Evolutionary conservation across 2,113 vertebrate genomes (phyloP), one percentile per base, ranked within the genome.

Genomic region (Ameiurus melas): DNA sequence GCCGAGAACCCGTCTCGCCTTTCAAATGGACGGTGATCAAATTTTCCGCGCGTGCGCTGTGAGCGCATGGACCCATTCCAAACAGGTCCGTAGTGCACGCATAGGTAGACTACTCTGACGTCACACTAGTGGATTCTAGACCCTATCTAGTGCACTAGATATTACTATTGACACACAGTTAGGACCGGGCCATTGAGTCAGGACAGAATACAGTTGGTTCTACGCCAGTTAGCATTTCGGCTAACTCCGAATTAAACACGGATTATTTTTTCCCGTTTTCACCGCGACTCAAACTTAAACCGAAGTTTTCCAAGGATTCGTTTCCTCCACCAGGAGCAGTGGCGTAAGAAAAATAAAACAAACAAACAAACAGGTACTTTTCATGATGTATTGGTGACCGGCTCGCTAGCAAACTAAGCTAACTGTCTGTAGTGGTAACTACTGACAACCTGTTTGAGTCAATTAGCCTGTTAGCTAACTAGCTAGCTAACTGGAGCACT

Each of bases 391-490:
- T 20, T 20, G 3, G 0, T 22, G 2, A 57, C 16, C 51, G 39
- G 51, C 84, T 47, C 68, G 85, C 43, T 51, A 80, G 25, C 36
- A 33, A 51, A 64, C 75, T 53, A 80, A 64, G 85, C 71, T 78
- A 86, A 33, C 85, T 79, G 62, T 51, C 83, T 84, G 5, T 2
- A 33, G 5, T 12, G 68, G 62, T 85, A 85, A 85, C 84, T 85
- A 85, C 33, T 68, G 66, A 58, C 84, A 85, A 85, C 84, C 84
- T 85, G 84, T 73, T 66, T 66, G 82, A 66, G 39, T 51, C n/a
- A 33, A 53, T 81, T 33, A 71, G 75, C 73, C 3, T 64, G 36
- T 33, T 47, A 51, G 57, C 73, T n/a, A 5, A 20, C 39, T 51
- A 9, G 30, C 39, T 51, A 51, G 57, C 39, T 79, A 19, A 78